Conservation (phyloP, 23 tunicate species). For the Ascidia mentula region DNA sequence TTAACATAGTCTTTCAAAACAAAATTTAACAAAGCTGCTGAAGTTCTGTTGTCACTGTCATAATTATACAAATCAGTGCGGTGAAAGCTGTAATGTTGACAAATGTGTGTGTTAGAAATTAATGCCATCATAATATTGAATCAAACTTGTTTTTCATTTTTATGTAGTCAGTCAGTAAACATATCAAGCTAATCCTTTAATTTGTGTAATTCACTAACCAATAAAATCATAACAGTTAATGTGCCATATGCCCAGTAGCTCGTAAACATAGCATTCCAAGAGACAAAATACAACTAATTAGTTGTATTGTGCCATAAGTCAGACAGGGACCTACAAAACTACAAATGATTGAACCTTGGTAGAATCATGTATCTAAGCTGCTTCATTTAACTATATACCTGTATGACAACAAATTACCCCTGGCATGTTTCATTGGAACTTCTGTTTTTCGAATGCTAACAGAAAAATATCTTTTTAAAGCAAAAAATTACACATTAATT, state of each 20-base stretch:
- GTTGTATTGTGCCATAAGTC: too few relatives aligned
- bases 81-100: slow-evolving; percentile 62
- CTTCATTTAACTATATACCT: slow-evolving; percentile 28
- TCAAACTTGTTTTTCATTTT: background rate
- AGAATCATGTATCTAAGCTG: background rate
- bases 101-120: background rate
- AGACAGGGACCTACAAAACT: too few relatives aligned
- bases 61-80: slow-evolving; percentile 84
- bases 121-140: background rate
- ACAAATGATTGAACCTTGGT: too few relatives aligned
- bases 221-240: background rate
- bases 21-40: slow-evolving; percentile 51
- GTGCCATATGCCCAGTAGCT: background rate
- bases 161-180: too few relatives aligned
- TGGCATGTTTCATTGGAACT: slow-evolving; percentile 95
- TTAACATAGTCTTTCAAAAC: slow-evolving; percentile 52
- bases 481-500: background rate
- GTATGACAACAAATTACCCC: slow-evolving; percentile 87
- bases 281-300: too few relatives aligned
- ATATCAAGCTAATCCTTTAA: too few relatives aligned
- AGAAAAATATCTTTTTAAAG: background rate
- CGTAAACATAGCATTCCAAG: too few relatives aligned
- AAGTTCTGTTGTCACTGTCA: slow-evolving; percentile 40
- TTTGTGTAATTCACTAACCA: too few relatives aligned
- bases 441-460: slow-evolving; percentile 87